A percentile compares a stretch with the other conserved stretches of the same genome.
Evolutionary conservation across 2,113 vertebrate genomes (phyloP).

Genomic region (Chionodraco myersi): DNA sequence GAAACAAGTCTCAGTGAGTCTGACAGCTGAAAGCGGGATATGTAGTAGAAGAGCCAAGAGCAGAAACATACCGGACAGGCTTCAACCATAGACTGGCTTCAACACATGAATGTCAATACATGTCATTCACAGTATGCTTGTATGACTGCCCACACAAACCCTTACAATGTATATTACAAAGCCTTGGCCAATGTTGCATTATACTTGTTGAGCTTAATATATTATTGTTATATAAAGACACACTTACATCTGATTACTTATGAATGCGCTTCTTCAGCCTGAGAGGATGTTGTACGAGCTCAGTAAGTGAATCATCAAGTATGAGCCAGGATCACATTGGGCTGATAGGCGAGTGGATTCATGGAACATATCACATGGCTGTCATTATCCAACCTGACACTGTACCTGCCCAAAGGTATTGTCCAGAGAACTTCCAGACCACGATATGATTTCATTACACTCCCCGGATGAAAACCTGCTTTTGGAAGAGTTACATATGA

Average conservation of each 20-base stretch:
- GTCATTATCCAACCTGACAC: constrained; percentile 37
- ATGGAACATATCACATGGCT: constrained; percentile 27
- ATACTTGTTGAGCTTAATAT: background rate
- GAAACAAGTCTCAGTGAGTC: background rate
- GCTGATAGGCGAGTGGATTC: background rate
- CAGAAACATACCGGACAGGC: constrained; percentile 5
- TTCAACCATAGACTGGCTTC: background rate
- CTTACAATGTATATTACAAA: background rate
- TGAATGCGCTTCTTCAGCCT: background rate
- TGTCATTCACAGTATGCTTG: background rate
- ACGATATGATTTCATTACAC: constrained; percentile 37
- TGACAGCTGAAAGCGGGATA: constrained; percentile 5
- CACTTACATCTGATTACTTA: background rate
- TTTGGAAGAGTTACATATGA: background rate
- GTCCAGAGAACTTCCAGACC: constrained; percentile 58
- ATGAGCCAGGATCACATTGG: background rate
- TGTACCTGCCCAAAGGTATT: constrained; percentile 56
- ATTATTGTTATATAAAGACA: background rate
- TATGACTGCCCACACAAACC: background rate
- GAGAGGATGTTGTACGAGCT: background rate
- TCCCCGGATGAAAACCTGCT: background rate
- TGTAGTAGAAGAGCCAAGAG: background rate
- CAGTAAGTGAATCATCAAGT: background rate
- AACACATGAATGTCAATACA: background rate
- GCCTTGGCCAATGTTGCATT: background rate